Conservation (phyloP, 2,888 invertebrate species). For the Tenthredo mesomela region DNA sequence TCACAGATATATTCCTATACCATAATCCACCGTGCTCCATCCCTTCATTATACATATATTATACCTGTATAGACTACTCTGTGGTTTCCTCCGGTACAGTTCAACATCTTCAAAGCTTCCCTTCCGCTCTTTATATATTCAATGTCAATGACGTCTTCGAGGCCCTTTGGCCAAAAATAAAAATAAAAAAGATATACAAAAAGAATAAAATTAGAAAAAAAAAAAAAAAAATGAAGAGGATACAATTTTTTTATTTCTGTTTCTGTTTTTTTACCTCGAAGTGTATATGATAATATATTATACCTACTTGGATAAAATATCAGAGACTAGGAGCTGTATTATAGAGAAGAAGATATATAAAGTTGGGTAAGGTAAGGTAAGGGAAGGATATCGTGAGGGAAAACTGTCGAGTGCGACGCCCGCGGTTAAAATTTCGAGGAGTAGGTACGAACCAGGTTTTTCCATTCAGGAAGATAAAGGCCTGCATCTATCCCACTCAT, state of each 20-base stretch:
- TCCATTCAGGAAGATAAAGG: slow-evolving; percentile 70
- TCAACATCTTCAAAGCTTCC: slow-evolving; percentile 3
- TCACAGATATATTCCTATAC: slow-evolving; percentile 22
- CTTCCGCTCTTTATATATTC: not conserved
- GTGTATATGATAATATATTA: not conserved
- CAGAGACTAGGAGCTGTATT: not conserved
- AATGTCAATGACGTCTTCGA: slow-evolving; percentile 3
- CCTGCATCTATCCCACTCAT: slow-evolving; percentile 68
- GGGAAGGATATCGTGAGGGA: slow-evolving; percentile 19
- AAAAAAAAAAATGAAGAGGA: not conserved
- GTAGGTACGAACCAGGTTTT: slow-evolving; percentile 36
- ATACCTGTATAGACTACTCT: not conserved
- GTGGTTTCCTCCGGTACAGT: not conserved
- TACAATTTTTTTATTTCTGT: not conserved
- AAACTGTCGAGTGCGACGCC: slow-evolving; percentile 70
- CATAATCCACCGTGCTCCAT: not conserved
- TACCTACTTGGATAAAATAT: not conserved
- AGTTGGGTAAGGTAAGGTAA: slow-evolving; percentile 36
- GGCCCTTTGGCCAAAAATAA: not conserved
- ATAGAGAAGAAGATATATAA: not conserved
- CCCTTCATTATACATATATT: not conserved
- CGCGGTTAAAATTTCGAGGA: slow-evolving; percentile 72
- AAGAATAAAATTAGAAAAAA: not conserved
- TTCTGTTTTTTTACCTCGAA: not conserved
- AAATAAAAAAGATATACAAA: not conserved